These are phyloP conservation scores for Epirrhoe tristata DNA, from an alignment of 2,888 invertebrate species.

Conservation along the genomic window DNA sequence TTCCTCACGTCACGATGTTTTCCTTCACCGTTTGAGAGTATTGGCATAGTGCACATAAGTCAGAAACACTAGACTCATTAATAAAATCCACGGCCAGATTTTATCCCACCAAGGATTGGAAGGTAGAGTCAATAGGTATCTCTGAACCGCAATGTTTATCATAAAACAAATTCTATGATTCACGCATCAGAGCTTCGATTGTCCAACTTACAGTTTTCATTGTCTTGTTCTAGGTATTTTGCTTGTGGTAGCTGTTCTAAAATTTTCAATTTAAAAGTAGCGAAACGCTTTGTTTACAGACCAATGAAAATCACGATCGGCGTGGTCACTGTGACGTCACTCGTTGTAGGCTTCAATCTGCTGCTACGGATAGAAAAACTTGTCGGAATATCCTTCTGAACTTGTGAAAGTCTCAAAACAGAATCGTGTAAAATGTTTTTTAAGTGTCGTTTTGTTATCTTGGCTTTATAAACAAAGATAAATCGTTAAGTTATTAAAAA, in stretches of 20 bases:
- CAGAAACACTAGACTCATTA: too few relatives aligned
- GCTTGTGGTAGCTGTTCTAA: background rate
- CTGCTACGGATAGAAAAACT: conserved; percentile 64
- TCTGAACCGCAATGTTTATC: background rate
- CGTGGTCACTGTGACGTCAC: conserved; percentile 70
- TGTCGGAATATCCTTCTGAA: conserved; percentile 45
- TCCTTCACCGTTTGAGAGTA: too few relatives aligned
- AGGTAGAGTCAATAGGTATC: background rate
- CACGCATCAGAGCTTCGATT: background rate
- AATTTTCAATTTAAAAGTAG: background rate
- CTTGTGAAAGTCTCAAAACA: background rate
- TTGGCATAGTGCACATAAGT: too few relatives aligned
- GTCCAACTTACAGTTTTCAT: background rate
- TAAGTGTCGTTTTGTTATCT: background rate
- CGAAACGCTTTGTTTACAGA: conserved; percentile 47
- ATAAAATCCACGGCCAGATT: too few relatives aligned
- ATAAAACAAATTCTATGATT: background rate
- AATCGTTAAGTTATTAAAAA: conserved; percentile 35
- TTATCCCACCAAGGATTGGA: background rate
- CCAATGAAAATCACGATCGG: conserved; percentile 79
- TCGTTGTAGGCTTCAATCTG: conserved; percentile 68
- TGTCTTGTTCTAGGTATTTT: background rate
- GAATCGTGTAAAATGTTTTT: background rate
- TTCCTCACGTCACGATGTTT: too few relatives aligned
- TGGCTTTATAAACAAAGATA: conserved; percentile 7